A percentile compares a stretch with the other conserved stretches of the same genome.
Evolutionary conservation across 2,113 vertebrate species (phyloP).

Genomic region (Sinocyclocheilus rhinocerous): DNA sequence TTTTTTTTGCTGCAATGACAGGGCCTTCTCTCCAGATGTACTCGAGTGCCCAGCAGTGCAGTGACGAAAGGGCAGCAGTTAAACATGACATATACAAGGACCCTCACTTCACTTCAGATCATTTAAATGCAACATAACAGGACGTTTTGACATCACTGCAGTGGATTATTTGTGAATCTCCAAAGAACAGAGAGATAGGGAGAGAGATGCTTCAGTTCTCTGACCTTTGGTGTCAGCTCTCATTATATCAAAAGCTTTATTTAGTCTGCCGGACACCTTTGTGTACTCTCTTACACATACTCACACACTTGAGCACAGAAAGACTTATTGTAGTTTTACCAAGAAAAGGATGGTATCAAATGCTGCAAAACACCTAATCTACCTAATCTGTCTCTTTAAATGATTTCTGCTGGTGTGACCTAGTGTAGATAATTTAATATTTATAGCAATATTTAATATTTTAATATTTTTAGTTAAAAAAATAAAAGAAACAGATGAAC

Average conservation of each 20-base stretch:
- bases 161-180: slow-evolving; percentile 14
- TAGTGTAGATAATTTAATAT: no score
- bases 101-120: not conserved
- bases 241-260: slow-evolving; percentile 13
- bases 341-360: not conserved
- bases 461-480: no score
- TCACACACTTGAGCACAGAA: not conserved
- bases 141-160: not conserved
- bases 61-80: not conserved
- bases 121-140: not conserved
- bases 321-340: no score
- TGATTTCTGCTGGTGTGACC: no score
- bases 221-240: slow-evolving; percentile 20
- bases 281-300: not conserved
- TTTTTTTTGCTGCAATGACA: not conserved
- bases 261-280: not conserved
- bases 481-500: no score
- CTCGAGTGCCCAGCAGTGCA: not conserved
- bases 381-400: not conserved
- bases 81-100: not conserved
- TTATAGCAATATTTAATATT: no score
- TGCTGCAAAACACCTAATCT: not conserved
- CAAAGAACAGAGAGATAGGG: slow-evolving; percentile 1
- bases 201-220: not conserved
- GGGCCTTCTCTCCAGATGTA: not conserved